phyloP scores from a whole-genome alignment of 2,888 invertebrate species.

The Prostheceraeus crozeri region DNA sequence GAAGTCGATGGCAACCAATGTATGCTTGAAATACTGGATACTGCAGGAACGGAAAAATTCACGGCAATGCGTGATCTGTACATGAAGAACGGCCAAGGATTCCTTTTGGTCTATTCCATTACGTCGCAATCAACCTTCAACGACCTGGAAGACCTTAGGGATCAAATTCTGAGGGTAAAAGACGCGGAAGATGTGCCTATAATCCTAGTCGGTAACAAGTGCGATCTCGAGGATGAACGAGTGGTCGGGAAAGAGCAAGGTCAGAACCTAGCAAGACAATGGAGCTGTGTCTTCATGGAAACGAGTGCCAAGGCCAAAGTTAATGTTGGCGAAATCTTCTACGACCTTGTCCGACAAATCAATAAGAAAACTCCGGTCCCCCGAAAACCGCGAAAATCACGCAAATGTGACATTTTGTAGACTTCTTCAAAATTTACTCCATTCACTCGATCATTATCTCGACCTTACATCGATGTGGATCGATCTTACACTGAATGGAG shows the following conservation, averaged over 20 bases:
- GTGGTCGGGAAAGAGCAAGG: conserved; percentile 99
- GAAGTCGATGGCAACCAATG: conserved; percentile 99
- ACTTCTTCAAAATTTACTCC: too few species aligned
- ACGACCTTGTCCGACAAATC: conserved; percentile 98
- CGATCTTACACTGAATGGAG: too few species aligned
- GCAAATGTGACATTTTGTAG: conserved; percentile 28
- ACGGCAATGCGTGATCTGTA: conserved; percentile 99
- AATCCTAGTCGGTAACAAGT: conserved; percentile 99
- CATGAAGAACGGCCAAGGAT: conserved; percentile 99
- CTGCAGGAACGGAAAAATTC: conserved; percentile 99
- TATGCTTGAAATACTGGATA: conserved; percentile 98
- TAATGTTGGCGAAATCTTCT: conserved; percentile 89
- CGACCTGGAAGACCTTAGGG: conserved; percentile 93
- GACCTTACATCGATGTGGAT: too few species aligned
- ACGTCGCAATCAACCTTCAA: conserved; percentile 99
- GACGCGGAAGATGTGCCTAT: conserved; percentile 68
- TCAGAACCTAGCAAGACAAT: conserved; percentile 80
- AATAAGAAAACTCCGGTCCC: conserved; percentile 98
- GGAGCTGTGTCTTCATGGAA: conserved; percentile 99
- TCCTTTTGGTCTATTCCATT: conserved; percentile 97
- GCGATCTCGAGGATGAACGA: conserved; percentile 97
- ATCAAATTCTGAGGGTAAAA: conserved; percentile 97
- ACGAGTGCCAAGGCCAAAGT: conserved; percentile 99
- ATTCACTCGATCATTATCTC: too few species aligned
- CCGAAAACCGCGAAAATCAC: conserved; percentile 71